Conservation (phyloP, 2,113 vertebrate species). For the Struthio camelus region DNA sequence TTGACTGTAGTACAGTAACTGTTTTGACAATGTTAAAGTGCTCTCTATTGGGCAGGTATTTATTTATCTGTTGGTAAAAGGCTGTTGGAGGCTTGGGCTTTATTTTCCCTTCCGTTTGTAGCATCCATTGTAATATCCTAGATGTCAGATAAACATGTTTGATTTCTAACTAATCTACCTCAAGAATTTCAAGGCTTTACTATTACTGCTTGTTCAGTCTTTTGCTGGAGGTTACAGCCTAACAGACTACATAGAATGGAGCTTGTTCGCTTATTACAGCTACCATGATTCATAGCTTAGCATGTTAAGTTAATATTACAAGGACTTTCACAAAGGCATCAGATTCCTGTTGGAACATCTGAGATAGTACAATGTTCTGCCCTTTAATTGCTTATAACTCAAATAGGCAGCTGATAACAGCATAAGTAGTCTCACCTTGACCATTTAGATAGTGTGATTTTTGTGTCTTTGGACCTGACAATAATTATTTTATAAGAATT, state of each 20-base stretch:
- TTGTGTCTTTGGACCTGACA: neutral
- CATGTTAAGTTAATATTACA: neutral
- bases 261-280: neutral
- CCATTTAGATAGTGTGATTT: neutral
- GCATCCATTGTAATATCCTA: too few relatives aligned
- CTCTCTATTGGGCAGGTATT: too few relatives aligned
- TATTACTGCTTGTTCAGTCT: neutral
- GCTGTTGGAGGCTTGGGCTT: too few relatives aligned
- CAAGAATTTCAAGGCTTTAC: neutral
- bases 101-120: too few relatives aligned
- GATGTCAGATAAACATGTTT: too few relatives aligned
- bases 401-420: neutral
- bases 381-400: neutral
- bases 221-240: neutral
- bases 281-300: neutral
- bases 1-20: too few relatives aligned
- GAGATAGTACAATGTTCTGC: neutral
- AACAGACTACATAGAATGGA: neutral
- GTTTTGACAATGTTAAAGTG: too few relatives aligned
- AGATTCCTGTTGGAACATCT: neutral
- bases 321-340: neutral
- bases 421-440: rapidly evolving
- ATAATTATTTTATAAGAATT: rapidly evolving
- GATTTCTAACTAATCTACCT: too few relatives aligned
- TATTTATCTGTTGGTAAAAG: too few relatives aligned